These are phyloP conservation scores for Erythrocercus mccallii DNA, from an alignment of 2,113 vertebrate genomes.

Conservation along the genomic window DNA sequence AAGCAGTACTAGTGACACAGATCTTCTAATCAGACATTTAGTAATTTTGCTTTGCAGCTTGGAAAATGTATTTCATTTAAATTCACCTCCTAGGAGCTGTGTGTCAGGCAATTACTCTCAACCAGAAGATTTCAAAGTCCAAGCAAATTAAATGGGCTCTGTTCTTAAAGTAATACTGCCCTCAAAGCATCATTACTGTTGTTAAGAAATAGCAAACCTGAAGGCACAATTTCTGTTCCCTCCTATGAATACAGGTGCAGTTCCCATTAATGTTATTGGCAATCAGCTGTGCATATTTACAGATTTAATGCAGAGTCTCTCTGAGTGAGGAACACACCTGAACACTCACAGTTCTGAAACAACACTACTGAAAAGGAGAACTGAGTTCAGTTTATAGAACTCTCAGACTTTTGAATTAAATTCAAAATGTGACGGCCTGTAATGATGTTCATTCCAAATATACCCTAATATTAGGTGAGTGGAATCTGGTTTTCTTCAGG, in stretches of 20 bases:
- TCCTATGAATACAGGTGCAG: neutral
- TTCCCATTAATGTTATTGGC: neutral
- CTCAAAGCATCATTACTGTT: constrained; percentile 31
- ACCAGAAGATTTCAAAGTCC: constrained; percentile 61
- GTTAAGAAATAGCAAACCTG: constrained; percentile 16
- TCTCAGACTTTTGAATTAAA: neutral
- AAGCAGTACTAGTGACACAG: constrained; percentile 54
- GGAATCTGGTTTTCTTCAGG: neutral
- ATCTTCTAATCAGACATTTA: constrained; percentile 70
- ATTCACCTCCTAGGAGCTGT: constrained; percentile 59
- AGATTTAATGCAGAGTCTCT: neutral
- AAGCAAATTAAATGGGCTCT: constrained; percentile 59
- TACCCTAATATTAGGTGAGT: neutral
- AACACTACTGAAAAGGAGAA: neutral
- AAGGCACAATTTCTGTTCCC: neutral
- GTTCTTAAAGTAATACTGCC: constrained; percentile 50
- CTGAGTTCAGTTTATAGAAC: neutral
- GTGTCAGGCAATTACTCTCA: constrained; percentile 66
- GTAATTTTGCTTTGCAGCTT: constrained; percentile 65
- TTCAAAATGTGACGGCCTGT: neutral
- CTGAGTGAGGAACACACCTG: neutral
- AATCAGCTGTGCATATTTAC: constrained; percentile 19
- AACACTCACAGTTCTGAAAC: neutral
- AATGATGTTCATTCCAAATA: neutral
- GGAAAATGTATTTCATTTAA: constrained; percentile 71